Base-by-base conservation (phyloP, 2,113 vertebrate species). In the Anoplopoma fimbria region DNA sequence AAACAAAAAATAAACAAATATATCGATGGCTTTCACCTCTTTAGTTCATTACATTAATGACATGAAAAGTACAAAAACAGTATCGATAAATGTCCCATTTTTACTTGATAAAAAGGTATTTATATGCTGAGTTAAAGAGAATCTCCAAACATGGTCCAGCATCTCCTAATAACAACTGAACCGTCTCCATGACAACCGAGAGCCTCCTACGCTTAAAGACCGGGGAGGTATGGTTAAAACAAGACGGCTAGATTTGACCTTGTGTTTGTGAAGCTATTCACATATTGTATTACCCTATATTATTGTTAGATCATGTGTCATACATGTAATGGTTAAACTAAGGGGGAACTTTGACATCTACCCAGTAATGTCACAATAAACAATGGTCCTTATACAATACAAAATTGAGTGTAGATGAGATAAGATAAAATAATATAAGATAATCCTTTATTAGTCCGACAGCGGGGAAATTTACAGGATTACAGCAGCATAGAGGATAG, bases 131-230 rank as follows among this genome's bases (percentile, higher is more conserved):
- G 27, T 4, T 73, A 1, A 71, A 23, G 4, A 27, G 4, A 55
- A 36, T 9, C 23, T 38, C 49, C n/a, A 27, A 36, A 60, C 25
- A 40, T 53, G 19, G 34, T 40, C n/a, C 51, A 38, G 15, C 47
- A 36, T 36, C 49, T 55, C 49, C 33, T 31, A 9, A 29, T 49
- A 27, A 38, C 27, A 60, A 57, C 25, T 19, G 34, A 47, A 33
- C 19, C 57, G 49, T 74, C 29, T 62, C 71, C 71, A 47, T 47
- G 57, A 74, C 40, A 62, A 47, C 71, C 25, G 71, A 74, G 19
- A 9, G 58, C 29, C 36, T 60, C 69, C 23, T 38, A n/a, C 9
- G 10, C 70, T 57, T 14, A 49, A 15, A 49, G 17, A 15, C 14
- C 17, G 14, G 2, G 13, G 5, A 58, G 15, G 29, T 58, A 15